phyloP scores from a whole-genome alignment of 2,888 invertebrate genomes.

The Theretra japonica region DNA sequence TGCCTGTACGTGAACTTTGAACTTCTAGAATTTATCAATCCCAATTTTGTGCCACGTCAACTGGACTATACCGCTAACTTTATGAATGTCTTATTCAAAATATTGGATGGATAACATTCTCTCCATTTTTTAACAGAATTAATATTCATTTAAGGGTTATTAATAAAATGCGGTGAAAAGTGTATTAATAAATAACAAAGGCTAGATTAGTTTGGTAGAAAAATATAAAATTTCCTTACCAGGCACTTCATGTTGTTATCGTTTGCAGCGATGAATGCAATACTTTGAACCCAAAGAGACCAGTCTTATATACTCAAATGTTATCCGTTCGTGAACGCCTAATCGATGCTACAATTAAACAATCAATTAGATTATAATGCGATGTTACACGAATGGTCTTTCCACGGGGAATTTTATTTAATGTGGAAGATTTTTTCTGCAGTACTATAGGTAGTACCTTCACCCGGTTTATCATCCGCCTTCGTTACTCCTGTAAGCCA shows the following conservation, averaged over 20 bases:
- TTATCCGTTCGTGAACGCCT: background rate
- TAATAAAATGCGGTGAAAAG: too few species aligned
- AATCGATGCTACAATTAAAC: slow-evolving; percentile 3
- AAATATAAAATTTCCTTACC: slow-evolving; percentile 4
- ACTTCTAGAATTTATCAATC: too few species aligned
- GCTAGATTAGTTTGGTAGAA: background rate
- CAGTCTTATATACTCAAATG: slow-evolving; percentile 4
- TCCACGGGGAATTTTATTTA: background rate
- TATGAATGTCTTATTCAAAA: too few species aligned
- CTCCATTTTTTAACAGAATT: too few species aligned
- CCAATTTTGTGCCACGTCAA: too few species aligned
- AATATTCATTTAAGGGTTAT: too few species aligned
- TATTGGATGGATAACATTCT: too few species aligned
- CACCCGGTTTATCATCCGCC: too few species aligned
- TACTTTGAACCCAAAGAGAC: background rate
- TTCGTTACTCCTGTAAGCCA: too few species aligned
- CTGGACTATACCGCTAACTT: too few species aligned
- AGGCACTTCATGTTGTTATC: slow-evolving; percentile 4
- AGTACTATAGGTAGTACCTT: too few species aligned
- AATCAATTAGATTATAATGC: slow-evolving; percentile 2
- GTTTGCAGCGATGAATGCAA: slow-evolving; percentile 1
- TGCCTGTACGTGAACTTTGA: too few species aligned
- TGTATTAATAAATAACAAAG: background rate
- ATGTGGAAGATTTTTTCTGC: background rate
- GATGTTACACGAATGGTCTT: background rate